Conservation (phyloP, 2,888 invertebrate species). For the Amphipyra tragopoginis region DNA sequence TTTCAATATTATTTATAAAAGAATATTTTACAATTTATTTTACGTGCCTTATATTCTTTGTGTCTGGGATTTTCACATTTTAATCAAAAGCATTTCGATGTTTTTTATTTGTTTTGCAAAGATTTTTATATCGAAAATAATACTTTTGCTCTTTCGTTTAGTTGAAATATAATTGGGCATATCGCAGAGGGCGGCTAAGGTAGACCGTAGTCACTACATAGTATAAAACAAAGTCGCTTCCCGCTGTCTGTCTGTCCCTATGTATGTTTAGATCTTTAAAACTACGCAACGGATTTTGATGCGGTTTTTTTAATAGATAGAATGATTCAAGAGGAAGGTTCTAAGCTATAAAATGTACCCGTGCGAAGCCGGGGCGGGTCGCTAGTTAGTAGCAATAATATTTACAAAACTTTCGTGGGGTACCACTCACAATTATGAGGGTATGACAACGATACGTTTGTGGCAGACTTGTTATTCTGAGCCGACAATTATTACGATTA, state of each 20-base stretch:
- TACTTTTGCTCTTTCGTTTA: background rate
- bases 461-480: conserved; percentile 46
- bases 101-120: background rate
- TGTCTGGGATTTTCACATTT: too few species aligned
- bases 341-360: too few species aligned
- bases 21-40: background rate
- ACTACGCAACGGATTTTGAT: too few species aligned
- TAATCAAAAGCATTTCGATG: background rate
- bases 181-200: background rate
- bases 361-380: too few species aligned
- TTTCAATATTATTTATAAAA: conserved; percentile 11
- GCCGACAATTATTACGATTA: conserved; percentile 63
- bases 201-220: background rate
- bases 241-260: too few species aligned
- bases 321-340: too few species aligned
- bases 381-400: conserved; percentile 1
- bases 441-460: conserved; percentile 32
- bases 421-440: conserved; percentile 21
- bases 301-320: too few species aligned
- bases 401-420: conserved; percentile 1
- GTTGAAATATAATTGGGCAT: conserved; percentile 1
- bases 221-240: too few species aligned
- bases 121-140: background rate
- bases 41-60: background rate
- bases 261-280: too few species aligned